Conservation (phyloP, 1,140 invertebrate genomes). For the Drosophila kohkoa region DNA sequence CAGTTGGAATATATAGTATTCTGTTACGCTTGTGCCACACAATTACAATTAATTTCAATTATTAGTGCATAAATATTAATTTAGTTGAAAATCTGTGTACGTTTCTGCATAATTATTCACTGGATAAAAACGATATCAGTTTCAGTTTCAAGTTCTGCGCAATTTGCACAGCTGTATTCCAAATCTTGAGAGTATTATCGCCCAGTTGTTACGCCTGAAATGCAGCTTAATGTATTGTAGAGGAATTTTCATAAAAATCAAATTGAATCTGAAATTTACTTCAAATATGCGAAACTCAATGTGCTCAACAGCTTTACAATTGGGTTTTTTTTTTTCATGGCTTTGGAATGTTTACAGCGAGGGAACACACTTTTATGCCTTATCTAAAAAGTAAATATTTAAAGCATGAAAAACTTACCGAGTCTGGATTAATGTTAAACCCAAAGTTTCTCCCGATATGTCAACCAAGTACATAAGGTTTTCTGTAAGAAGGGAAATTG, state of each 20-base stretch:
- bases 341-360: background rate
- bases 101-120: conserved; percentile 15
- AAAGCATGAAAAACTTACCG: conserved; percentile 43
- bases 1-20: conserved; percentile 8
- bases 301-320: background rate
- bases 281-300: conserved; percentile 12
- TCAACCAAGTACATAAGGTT: conserved; percentile 42
- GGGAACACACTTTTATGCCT: background rate
- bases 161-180: conserved; percentile 49
- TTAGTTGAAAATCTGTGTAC: conserved; percentile 17
- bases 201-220: conserved; percentile 41
- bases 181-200: conserved; percentile 46
- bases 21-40: conserved; percentile 19
- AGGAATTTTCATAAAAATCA: conserved; percentile 55
- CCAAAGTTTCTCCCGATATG: conserved; percentile 57
- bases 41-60: conserved; percentile 50
- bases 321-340: background rate
- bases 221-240: conserved; percentile 42
- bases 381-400: background rate
- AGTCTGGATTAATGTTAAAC: conserved; percentile 1
- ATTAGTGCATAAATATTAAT: conserved; percentile 39
- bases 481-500: conserved; percentile 43
- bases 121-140: conserved; percentile 17
- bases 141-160: conserved; percentile 31
- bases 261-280: conserved; percentile 18